These are phyloP conservation scores for Nemopilema nomurai DNA, from an alignment of 30 jellyfish, hydroid and myxozoan species.

Conservation along the genomic window DNA sequence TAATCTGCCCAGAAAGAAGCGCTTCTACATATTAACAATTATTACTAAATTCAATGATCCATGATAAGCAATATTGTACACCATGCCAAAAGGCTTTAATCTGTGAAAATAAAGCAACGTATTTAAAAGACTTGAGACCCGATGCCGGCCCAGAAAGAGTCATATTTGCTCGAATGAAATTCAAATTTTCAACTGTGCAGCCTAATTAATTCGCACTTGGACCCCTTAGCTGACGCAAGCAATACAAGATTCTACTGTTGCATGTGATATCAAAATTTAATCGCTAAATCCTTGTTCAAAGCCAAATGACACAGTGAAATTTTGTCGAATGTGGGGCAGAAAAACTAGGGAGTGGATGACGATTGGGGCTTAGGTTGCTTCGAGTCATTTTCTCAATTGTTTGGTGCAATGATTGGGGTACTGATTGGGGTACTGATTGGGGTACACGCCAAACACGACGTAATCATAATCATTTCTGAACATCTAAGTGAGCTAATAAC, in stretches of 20 bases:
- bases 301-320: neutral
- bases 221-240: neutral
- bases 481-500: too few relatives aligned
- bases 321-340: neutral
- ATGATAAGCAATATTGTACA: neutral
- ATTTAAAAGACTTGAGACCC: neutral
- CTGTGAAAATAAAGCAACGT: neutral
- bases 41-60: neutral
- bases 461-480: too few relatives aligned
- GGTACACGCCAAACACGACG: too few relatives aligned
- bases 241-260: neutral
- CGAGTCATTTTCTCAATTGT: neutral
- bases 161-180: neutral
- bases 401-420: too few relatives aligned
- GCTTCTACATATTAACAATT: constrained; percentile 5
- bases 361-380: neutral
- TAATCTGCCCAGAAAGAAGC: neutral
- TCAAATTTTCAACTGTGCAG: neutral
- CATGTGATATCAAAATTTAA: neutral
- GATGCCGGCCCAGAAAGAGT: neutral
- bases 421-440: neutral
- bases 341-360: neutral
- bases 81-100: neutral
- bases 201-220: neutral
- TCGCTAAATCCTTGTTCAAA: neutral